Percentiles rank a stretch among this genome's conserved stretches.
These are phyloP conservation scores for Trypoxylus dichotomus DNA, from an alignment of 1,140 invertebrate species.

Conservation along the genomic window DNA sequence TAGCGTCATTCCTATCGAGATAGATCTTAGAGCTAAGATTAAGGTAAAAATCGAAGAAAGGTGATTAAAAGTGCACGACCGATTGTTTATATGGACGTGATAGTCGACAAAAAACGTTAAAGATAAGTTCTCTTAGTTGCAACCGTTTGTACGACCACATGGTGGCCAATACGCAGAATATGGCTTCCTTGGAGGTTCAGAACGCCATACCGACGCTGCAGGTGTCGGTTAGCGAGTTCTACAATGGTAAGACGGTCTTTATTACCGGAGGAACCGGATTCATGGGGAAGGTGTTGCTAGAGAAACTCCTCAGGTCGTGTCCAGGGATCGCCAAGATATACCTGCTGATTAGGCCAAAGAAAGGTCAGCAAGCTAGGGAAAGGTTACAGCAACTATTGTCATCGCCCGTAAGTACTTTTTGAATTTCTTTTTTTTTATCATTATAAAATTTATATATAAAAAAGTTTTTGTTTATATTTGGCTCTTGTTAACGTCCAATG, in stretches of 20 bases:
- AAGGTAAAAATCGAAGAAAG: background rate
- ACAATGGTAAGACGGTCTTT: slow-evolving; percentile 49
- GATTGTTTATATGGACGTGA: slow-evolving; percentile 3
- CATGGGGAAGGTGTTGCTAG: slow-evolving; percentile 69
- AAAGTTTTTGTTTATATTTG: no score
- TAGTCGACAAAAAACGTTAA: background rate
- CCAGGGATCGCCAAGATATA: slow-evolving; percentile 66
- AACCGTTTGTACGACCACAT: background rate
- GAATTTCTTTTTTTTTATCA: background rate
- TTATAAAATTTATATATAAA: no score
- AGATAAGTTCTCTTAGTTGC: background rate
- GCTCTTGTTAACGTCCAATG: no score
- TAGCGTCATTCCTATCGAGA: background rate
- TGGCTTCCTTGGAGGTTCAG: slow-evolving; percentile 29
- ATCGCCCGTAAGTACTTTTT: slow-evolving; percentile 54
- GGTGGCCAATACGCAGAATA: slow-evolving; percentile 20
- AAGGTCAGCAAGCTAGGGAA: slow-evolving; percentile 58
- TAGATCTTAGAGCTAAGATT: background rate
- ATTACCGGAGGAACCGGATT: slow-evolving; percentile 52
- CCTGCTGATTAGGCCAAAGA: slow-evolving; percentile 68
- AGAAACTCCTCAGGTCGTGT: slow-evolving; percentile 73
- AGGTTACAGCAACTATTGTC: slow-evolving; percentile 58
- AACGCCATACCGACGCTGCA: slow-evolving; percentile 18
- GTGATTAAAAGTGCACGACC: background rate
- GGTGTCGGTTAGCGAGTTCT: slow-evolving; percentile 47